Evolutionary conservation across 1,140 invertebrate species (phyloP), one percentile per base, ranked within the genome.

Genomic region (Agraylea sexmaculata): DNA sequence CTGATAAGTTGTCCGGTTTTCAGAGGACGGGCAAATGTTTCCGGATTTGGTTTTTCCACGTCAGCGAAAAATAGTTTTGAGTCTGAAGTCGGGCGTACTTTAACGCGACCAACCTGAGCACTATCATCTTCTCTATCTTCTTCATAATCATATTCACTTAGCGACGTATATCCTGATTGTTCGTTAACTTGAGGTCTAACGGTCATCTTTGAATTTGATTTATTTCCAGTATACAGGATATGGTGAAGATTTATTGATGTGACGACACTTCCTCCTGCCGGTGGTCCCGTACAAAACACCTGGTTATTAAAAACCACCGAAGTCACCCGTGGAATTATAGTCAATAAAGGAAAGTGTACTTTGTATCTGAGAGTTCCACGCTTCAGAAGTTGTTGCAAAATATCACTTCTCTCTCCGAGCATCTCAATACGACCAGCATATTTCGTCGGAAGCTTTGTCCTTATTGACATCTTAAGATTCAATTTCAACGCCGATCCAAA

Each of bases 391-490:
- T 31, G 16, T 28, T 31, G 11, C 3, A 43, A 11, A n/a, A 43
- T 21, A 18, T 37, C 27, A 3, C 34, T 21, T 32, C 34, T 43
- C 12, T 15, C 41, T 6, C 41, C 41, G 1, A 37, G 20, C 2
- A 43, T 19, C 18, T 43, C 41, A 18, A 43, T 32, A 10, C 41
- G 18, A 8, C 41, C 41, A 10, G 38, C 35, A 29, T 37, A 43
- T 11, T 19, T 30, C 1, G 41, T 32, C 2, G 41, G 41, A 15
- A 43, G 23, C 20, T 20, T 37, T 16, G 22, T 37, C 15, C 32
- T 23, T 2, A 43, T 37, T 13, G 34, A 37, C 18, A 43, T 25
- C 3, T 17, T 37, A 12, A 43, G 18, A 23, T 37, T 22, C 2
- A 43, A 12, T 16, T 22, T 29, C 34, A 43, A 10, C 2, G 19